Evolutionary conservation across 2,888 invertebrate species (phyloP).

Genomic region (Drosophila pseudotalamancana): DNA sequence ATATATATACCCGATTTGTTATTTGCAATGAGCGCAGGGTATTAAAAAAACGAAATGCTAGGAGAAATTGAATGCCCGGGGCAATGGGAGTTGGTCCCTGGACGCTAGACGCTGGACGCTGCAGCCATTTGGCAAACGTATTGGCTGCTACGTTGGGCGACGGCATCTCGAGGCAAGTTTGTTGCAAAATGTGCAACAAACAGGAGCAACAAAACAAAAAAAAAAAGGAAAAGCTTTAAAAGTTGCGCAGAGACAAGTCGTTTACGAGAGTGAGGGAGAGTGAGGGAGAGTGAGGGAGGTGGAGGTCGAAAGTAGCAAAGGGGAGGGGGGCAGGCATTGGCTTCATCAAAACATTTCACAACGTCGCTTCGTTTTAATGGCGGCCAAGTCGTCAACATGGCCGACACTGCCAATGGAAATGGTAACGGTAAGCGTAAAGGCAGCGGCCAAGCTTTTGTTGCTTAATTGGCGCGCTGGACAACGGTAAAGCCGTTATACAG

Average conservation of each 20-base stretch:
- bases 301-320: no score
- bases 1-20: no score
- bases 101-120: conserved; percentile 9
- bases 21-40: no score
- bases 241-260: conserved; percentile 36
- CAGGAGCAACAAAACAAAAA: neutral
- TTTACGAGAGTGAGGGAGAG: conserved; percentile 1
- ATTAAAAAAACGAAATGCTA: conserved; percentile 5
- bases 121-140: conserved; percentile 51
- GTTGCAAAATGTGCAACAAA: conserved; percentile 68
- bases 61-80: conserved; percentile 59
- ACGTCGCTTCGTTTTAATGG: conserved; percentile 68
- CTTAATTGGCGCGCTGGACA: conserved; percentile 71
- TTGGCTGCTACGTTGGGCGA: conserved; percentile 16
- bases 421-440: conserved; percentile 19
- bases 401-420: conserved; percentile 8
- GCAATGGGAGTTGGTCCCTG: conserved; percentile 20
- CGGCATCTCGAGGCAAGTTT: conserved; percentile 45
- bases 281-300: no score
- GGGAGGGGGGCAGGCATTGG: conserved; percentile 28
- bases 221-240: conserved; percentile 28
- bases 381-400: conserved; percentile 40
- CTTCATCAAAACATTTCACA: conserved; percentile 68
- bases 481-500: conserved; percentile 22
- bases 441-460: conserved; percentile 61